These are phyloP conservation scores for Anser cygnoides DNA, from an alignment of 2,113 vertebrate species.

Conservation along the genomic window DNA sequence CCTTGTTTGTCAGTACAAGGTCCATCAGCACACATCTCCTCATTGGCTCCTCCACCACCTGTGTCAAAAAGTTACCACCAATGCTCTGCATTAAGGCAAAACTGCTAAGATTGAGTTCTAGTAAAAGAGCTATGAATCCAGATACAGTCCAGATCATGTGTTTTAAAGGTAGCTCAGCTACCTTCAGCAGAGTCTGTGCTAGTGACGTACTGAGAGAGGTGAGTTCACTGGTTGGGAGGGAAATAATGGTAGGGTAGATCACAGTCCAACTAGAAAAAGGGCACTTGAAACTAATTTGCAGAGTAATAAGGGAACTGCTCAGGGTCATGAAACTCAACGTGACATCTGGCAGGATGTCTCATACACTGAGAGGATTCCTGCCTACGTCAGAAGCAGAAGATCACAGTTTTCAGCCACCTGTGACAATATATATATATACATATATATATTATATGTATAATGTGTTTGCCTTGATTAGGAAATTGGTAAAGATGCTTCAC, in stretches of 20 bases:
- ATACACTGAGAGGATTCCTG: background rate
- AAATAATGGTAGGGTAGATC: background rate
- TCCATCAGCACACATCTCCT: too few species aligned
- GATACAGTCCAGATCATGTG: background rate
- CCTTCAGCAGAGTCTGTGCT: background rate
- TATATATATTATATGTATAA: background rate
- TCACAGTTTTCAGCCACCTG: background rate
- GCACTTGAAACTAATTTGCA: background rate
- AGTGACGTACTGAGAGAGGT: background rate
- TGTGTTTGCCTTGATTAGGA: background rate
- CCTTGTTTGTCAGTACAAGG: too few species aligned
- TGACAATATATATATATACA: background rate
- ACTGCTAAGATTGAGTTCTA: background rate
- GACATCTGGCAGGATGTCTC: background rate
- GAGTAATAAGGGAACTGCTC: background rate
- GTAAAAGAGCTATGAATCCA: background rate
- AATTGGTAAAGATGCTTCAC: background rate
- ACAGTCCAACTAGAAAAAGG: background rate
- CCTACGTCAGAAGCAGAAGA: background rate
- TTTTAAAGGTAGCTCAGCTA: background rate
- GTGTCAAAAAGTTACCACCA: too few species aligned
- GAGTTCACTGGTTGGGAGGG: accelerated
- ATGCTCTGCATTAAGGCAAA: background rate
- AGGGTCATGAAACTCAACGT: background rate
- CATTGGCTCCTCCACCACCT: too few species aligned